These are phyloP conservation scores for Polydrusus tereticollis DNA, from an alignment of 2,888 invertebrate species.

Conservation along the genomic window DNA sequence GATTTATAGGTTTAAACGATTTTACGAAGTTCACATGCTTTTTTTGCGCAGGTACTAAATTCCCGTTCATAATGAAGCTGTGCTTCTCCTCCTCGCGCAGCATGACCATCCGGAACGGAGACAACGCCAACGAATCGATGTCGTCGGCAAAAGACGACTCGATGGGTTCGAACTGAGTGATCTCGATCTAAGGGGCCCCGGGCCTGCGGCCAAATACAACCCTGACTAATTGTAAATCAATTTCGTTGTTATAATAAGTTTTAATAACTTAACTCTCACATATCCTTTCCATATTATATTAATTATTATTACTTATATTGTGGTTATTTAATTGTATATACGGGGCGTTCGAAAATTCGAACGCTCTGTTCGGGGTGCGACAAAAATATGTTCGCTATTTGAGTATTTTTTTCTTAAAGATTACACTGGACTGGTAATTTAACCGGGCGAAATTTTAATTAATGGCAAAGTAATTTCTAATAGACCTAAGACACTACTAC, in stretches of 20 bases:
- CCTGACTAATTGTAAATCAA: slow-evolving; percentile 31
- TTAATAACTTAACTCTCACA: slow-evolving; percentile 54
- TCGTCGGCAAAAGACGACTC: slow-evolving; percentile 38
- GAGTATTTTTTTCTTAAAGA: too few relatives aligned
- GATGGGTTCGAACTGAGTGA: slow-evolving; percentile 44
- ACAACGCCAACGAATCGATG: slow-evolving; percentile 60
- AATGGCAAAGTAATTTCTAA: too few relatives aligned
- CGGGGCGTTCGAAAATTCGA: slow-evolving; percentile 9
- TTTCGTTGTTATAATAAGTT: slow-evolving; percentile 48
- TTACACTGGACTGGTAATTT: too few relatives aligned
- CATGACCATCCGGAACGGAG: slow-evolving; percentile 70
- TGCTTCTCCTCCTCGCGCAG: slow-evolving; percentile 92
- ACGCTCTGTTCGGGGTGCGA: slow-evolving; percentile 12
- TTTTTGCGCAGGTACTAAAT: slow-evolving; percentile 85
- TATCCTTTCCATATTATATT: slow-evolving; percentile 61
- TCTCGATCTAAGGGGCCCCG: background rate
- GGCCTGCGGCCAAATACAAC: slow-evolving; percentile 13
- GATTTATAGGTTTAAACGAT: too few relatives aligned
- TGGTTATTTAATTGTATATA: slow-evolving; percentile 28
- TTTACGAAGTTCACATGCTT: background rate
- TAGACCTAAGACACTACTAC: too few relatives aligned
- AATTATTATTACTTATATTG: slow-evolving; percentile 32
- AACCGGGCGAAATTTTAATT: too few relatives aligned
- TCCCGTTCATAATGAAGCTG: slow-evolving; percentile 98
- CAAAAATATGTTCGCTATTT: slow-evolving; percentile 1